A percentile compares a stretch with the other conserved stretches of the same genome.
phyloP scores from a whole-genome alignment of 1,140 invertebrate species.

The Drosophila quadrilineata region DNA sequence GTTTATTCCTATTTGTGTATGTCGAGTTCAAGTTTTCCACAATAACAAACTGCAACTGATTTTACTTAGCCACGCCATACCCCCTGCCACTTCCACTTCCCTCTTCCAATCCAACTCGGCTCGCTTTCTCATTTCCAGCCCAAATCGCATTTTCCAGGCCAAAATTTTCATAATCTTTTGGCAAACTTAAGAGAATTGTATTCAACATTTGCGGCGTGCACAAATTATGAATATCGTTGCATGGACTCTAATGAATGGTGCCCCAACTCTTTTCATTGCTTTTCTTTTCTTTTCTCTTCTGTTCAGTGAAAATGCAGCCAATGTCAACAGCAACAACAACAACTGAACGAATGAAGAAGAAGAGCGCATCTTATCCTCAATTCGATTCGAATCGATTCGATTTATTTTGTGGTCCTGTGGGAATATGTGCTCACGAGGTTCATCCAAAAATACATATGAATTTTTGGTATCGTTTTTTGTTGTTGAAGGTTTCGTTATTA shows the following conservation, averaged over 20 bases:
- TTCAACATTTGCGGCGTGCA: conserved; percentile 29
- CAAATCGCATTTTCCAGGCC: conserved; percentile 60
- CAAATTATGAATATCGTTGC: conserved; percentile 74
- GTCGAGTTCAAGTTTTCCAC: conserved; percentile 32
- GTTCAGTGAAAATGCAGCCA: conserved; percentile 21
- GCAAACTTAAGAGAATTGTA: conserved; percentile 70
- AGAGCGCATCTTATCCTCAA: no score
- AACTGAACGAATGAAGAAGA: neutral
- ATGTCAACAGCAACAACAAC: conserved; percentile 18
- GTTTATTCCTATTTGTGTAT: conserved; percentile 20
- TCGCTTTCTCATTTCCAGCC: conserved; percentile 9
- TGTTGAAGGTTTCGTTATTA: neutral
- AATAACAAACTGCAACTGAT: conserved; percentile 38
- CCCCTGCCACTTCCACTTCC: neutral
- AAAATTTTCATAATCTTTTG: conserved; percentile 81
- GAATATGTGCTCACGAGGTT: conserved; percentile 12
- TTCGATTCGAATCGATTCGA: no score
- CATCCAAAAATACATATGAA: conserved; percentile 25
- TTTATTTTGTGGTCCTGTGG: conserved; percentile 27
- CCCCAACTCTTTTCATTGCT: no score
- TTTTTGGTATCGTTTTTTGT: neutral
- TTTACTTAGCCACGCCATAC: conserved; percentile 9
- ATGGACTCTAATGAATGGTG: conserved; percentile 57
- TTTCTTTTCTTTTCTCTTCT: no score
- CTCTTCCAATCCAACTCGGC: no score